Conservation (phyloP, 1,140 invertebrate species). For the Eulimnadia texana region DNA sequence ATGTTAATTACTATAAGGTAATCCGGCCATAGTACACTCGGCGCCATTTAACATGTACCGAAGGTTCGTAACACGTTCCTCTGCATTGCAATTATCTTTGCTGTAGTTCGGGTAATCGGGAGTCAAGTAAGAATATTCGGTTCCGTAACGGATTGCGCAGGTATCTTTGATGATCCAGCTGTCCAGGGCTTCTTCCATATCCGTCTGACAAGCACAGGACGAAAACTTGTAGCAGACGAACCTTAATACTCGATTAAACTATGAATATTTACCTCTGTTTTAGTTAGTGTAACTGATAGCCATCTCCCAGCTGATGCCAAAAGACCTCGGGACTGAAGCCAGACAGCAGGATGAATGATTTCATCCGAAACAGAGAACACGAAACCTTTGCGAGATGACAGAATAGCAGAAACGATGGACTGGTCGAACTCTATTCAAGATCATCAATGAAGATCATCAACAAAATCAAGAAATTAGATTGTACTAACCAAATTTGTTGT, state of each 20-base stretch:
- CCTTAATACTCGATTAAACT: neutral
- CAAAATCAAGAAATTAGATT: neutral
- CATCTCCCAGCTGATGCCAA: neutral
- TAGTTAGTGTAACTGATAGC: neutral
- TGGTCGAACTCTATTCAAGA: neutral
- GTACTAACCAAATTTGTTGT: neutral
- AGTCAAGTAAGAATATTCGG: neutral
- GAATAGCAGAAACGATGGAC: neutral
- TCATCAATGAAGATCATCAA: neutral
- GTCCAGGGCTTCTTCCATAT: neutral
- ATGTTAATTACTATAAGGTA: neutral
- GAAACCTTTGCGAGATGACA: neutral
- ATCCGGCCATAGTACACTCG: neutral
- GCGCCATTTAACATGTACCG: neutral
- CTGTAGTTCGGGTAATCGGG: neutral
- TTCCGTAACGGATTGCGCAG: neutral
- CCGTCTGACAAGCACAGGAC: neutral
- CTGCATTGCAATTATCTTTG: neutral
- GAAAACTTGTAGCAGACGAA: no score
- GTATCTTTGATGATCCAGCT: neutral
- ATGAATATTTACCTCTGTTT: neutral
- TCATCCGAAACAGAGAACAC: neutral
- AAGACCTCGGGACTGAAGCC: neutral
- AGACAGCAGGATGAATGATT: neutral
- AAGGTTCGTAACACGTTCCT: neutral